A percentile compares a stretch with the other conserved stretches of the same genome.
Conservation (phyloP, 2,113 vertebrate genomes). For the Tamias sibiricus region DNA sequence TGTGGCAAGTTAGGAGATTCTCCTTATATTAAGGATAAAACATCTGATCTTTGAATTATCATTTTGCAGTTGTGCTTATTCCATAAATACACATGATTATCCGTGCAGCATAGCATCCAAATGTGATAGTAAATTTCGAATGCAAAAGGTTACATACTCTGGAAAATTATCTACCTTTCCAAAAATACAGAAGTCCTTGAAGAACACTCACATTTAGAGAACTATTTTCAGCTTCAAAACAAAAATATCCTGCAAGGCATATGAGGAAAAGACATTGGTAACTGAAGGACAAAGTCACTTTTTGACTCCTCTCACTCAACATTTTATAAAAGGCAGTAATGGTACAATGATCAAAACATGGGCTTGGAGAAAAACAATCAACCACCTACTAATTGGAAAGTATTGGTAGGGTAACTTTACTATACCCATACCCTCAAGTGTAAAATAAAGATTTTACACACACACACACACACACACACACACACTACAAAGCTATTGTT, state of each 20-base stretch:
- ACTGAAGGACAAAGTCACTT: neutral
- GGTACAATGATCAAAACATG: neutral
- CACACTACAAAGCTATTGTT: neutral
- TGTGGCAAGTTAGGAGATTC: neutral
- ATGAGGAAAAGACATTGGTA: neutral
- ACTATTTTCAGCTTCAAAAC: constrained; percentile 18
- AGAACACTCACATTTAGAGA: neutral
- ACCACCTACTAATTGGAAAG: neutral
- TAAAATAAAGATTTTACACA: neutral
- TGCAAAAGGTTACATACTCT: neutral
- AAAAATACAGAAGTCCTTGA: neutral
- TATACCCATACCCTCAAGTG: neutral
- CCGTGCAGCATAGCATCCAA: neutral
- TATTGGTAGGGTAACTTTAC: neutral
- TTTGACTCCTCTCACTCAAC: neutral
- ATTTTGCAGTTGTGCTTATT: neutral
- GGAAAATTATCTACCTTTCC: neutral
- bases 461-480: neutral
- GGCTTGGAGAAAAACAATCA: neutral
- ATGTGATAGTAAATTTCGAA: neutral
- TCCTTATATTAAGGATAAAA: neutral
- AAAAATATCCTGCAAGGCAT: neutral
- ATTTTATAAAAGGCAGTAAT: neutral
- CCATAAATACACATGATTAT: neutral
- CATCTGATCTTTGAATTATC: neutral